Evolutionary conservation across 2,113 vertebrate species (phyloP), one percentile per base, ranked within the genome.

Genomic region (Apodemus sylvaticus): DNA sequence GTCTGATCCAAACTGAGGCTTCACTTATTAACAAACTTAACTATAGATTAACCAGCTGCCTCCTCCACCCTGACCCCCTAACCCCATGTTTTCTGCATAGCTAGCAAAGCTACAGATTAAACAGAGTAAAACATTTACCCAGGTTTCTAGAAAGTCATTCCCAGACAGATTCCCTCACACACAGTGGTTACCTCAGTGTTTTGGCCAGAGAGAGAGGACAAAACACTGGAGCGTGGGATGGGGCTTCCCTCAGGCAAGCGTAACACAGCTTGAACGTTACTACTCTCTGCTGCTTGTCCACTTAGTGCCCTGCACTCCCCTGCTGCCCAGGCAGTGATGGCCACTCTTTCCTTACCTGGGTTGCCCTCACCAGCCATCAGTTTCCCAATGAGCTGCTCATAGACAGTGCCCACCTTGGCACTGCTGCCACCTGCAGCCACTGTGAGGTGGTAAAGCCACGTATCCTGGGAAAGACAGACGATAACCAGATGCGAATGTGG

Each of bases 371-470:
- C 96, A 81, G 99, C 98, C 97, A 99, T 98, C 92, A 99, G 98
- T 98, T 99, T 99, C 97, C 99, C 99, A 97, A 99, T 98, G 98
- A 99, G 98, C 97, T 99, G 99, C 97, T 99, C 99, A 83, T 99
- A 99, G 97, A 99, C 99, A 2, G 99, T 99, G 96, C 99, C 99
- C 92, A 99, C 99, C 95, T 98, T 99, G 36, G 99, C 99, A 97
- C 97, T 98, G 24, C 97, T 98, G 97, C 98, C 98, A 95, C 99
- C 99, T 20, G 99, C 99, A 95, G 99, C 99, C 98, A 99, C 98
- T 0, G 99, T 99, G 97, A 99, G 98, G 97, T 99, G 99, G 97
- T 99, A 99, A 91, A 99, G 98, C 99, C 99, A 99, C 0, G 99
- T 99, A 4, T 99, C 99, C 99, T 99, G 58, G 76, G 94, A 97